phyloP scores from a whole-genome alignment of 2,888 invertebrate species.

The Seira musarum region DNA sequence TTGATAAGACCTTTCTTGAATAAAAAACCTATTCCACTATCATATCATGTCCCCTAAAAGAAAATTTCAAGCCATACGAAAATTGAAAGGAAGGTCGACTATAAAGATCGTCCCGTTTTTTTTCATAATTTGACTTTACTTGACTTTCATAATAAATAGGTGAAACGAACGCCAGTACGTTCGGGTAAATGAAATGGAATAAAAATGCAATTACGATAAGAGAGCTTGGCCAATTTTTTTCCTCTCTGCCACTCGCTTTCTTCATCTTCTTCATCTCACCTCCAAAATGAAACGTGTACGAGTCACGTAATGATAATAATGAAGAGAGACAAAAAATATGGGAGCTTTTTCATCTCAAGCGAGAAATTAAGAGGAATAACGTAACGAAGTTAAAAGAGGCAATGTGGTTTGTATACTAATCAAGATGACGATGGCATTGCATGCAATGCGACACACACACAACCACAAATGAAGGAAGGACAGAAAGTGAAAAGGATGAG shows the following conservation, averaged over 20 bases:
- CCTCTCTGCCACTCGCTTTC: background rate
- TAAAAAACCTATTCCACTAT: background rate
- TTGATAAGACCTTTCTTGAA: background rate
- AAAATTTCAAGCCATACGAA: background rate
- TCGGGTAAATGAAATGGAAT: background rate
- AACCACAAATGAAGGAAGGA: background rate
- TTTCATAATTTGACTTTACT: background rate
- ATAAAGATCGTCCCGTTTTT: background rate
- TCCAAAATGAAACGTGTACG: background rate
- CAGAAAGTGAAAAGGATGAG: background rate
- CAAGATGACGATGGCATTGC: background rate
- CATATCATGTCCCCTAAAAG: background rate
- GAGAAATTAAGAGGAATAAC: too few relatives aligned
- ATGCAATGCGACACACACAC: too few relatives aligned
- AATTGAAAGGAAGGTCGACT: background rate
- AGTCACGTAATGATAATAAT: too few relatives aligned
- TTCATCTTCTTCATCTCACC: too few relatives aligned
- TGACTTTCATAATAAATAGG: background rate
- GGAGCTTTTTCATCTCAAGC: background rate
- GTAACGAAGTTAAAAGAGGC: background rate
- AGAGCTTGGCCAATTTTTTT: background rate
- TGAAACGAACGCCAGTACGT: too few relatives aligned
- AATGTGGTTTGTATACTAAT: background rate
- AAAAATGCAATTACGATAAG: background rate
- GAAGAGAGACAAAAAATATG: background rate